Conservation (phyloP, 2,113 vertebrate species). For the Odontophorus gujanensis region DNA sequence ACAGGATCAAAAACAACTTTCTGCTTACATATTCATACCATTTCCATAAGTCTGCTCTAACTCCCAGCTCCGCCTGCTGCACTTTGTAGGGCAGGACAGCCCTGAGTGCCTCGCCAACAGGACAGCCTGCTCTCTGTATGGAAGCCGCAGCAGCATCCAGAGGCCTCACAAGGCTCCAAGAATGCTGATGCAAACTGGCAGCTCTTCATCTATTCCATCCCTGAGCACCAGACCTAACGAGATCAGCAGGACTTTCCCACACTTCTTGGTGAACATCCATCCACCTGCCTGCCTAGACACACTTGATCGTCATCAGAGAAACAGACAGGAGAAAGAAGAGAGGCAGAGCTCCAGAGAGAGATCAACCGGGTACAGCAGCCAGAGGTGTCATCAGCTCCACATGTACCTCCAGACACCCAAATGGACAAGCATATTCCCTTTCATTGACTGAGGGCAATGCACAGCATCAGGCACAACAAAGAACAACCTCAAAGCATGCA, state of each 20-base stretch:
- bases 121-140: not conserved
- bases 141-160: not conserved
- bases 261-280: not conserved
- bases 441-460: not conserved
- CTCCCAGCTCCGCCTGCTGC: rapidly evolving
- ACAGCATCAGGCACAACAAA: not conserved
- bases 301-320: not conserved
- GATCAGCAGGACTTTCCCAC: not conserved
- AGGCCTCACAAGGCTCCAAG: not conserved
- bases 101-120: not conserved
- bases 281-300: not conserved
- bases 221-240: not conserved
- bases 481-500: not conserved
- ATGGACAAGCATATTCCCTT: rapidly evolving
- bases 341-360: not conserved
- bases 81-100: not conserved
- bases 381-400: not conserved
- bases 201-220: not conserved
- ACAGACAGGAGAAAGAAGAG: not conserved
- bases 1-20: not conserved
- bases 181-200: not conserved
- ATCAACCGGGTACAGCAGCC: not conserved
- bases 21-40: not conserved
- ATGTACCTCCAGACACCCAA: not conserved
- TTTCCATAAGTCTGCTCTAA: not conserved